Evolutionary conservation across 1,140 invertebrate genomes (phyloP).

Genomic region (Grapholita molesta): DNA sequence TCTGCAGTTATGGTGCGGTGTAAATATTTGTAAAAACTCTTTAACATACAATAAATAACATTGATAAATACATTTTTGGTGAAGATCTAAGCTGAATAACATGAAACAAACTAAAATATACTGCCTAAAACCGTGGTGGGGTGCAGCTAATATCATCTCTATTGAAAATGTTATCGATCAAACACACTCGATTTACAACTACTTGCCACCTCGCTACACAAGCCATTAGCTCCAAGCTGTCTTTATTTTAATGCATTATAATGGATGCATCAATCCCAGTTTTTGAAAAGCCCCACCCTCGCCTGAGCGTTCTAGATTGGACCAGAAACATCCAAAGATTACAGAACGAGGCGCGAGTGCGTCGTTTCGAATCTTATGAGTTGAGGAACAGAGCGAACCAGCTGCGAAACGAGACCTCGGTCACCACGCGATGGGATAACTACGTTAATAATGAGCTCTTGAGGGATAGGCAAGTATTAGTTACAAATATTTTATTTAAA

Average conservation of each 20-base stretch:
- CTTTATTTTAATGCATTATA: neutral
- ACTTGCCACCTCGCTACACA: neutral
- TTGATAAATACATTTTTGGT: too few relatives aligned
- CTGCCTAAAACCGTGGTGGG: neutral
- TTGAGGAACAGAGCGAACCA: conserved; percentile 85
- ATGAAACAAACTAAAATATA: neutral
- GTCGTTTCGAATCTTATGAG: conserved; percentile 81
- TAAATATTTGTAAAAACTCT: too few relatives aligned
- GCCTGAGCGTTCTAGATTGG: conserved; percentile 86
- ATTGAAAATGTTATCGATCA: conserved; percentile 19
- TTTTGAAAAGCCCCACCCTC: conserved; percentile 83
- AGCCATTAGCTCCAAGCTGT: too few relatives aligned
- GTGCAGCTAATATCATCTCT: too few relatives aligned
- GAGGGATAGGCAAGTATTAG: conserved; percentile 82
- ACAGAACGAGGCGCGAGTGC: conserved; percentile 81
- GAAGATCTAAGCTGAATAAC: too few relatives aligned
- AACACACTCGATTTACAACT: neutral
- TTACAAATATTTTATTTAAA: too few relatives aligned
- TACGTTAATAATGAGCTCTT: conserved; percentile 88
- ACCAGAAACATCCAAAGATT: conserved; percentile 84
- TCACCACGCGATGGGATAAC: conserved; percentile 90
- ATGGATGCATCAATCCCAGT: conserved; percentile 74
- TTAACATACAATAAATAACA: too few relatives aligned
- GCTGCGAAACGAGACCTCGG: conserved; percentile 87
- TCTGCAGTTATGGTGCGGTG: too few relatives aligned